phyloP scores from a whole-genome alignment of 2,888 invertebrate species.

The Dioctria linearis region DNA sequence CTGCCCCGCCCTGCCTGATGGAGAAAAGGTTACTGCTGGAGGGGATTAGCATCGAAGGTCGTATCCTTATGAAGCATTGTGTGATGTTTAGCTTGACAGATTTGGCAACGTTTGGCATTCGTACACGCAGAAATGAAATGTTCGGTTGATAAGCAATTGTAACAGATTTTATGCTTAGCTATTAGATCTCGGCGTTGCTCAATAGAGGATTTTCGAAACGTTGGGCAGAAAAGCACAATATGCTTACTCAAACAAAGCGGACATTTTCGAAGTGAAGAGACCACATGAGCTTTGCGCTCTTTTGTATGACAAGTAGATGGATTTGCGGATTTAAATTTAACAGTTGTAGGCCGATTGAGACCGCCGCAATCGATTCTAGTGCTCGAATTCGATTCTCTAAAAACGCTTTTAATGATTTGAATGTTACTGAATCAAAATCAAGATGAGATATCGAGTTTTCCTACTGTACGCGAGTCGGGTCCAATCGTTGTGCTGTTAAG shows the following conservation, averaged over 20 bases:
- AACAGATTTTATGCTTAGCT: background rate
- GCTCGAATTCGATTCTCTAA: constrained; percentile 1
- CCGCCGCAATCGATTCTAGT: background rate
- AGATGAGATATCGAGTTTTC: background rate
- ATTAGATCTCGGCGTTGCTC: background rate
- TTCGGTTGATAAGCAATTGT: background rate
- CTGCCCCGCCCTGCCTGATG: too few species aligned
- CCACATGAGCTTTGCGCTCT: too few species aligned
- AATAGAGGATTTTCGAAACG: background rate
- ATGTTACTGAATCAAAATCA: background rate
- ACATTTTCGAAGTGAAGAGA: background rate
- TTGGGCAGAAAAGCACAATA: background rate
- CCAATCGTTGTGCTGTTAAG: background rate
- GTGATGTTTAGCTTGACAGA: too few species aligned
- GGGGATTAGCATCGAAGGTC: background rate
- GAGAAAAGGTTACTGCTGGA: background rate
- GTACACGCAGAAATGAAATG: too few species aligned
- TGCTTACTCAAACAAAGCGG: background rate
- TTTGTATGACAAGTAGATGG: too few species aligned
- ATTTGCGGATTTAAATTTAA: too few species aligned
- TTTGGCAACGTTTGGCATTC: too few species aligned
- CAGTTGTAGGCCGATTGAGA: background rate
- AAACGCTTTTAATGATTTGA: background rate
- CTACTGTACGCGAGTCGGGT: background rate
- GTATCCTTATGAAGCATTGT: background rate